phyloP scores from a whole-genome alignment of 1,140 invertebrate genomes.

The Pantala flavescens region DNA sequence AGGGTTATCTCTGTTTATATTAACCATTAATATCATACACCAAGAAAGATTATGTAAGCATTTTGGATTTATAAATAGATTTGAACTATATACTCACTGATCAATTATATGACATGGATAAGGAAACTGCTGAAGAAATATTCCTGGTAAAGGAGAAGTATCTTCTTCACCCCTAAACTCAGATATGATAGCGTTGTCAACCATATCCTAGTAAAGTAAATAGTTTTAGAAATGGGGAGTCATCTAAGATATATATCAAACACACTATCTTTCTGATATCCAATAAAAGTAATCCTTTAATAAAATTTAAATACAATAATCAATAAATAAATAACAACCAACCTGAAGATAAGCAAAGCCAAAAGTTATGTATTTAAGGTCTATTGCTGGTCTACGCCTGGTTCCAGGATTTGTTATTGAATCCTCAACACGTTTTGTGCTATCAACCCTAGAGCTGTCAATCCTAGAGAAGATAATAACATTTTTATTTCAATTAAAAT shows the following conservation, averaged over 20 bases:
- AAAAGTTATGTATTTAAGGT: slow-evolving; percentile 46
- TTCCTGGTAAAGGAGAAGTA: slow-evolving; percentile 26
- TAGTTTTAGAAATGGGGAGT: background rate
- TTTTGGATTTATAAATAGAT: background rate
- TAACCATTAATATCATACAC: no score
- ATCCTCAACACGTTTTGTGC: slow-evolving; percentile 39
- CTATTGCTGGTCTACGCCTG: slow-evolving; percentile 33
- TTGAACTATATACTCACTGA: slow-evolving; percentile 33
- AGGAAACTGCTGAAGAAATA: slow-evolving; percentile 44
- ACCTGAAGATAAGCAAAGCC: slow-evolving; percentile 48
- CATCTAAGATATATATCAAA: background rate
- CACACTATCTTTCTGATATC: no score
- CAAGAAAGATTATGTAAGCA: no score
- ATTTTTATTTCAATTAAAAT: no score
- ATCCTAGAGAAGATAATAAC: slow-evolving; percentile 32
- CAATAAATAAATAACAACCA: background rate
- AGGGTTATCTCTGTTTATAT: no score
- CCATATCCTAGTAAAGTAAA: slow-evolving; percentile 34
- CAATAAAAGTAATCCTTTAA: no score
- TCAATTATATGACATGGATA: slow-evolving; percentile 50
- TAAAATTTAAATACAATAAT: no score
- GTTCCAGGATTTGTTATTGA: slow-evolving; percentile 34
- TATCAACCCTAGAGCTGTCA: slow-evolving; percentile 45
- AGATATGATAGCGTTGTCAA: slow-evolving; percentile 45
- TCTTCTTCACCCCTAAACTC: slow-evolving; percentile 34